Evolutionary conservation across 2,888 invertebrate genomes (phyloP).

Genomic region (Plebejus argus): DNA sequence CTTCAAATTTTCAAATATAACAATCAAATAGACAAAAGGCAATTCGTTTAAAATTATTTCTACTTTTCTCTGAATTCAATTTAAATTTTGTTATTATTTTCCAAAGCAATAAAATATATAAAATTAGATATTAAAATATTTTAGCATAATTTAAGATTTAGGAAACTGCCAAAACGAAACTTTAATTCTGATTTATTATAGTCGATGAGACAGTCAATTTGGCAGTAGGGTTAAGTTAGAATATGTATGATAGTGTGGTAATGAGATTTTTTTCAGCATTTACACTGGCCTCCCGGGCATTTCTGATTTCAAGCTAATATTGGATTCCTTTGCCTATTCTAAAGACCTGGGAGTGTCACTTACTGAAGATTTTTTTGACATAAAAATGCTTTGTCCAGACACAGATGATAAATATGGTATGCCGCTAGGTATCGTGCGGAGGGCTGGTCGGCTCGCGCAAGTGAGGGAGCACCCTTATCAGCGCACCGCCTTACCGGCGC

Average conservation of each 20-base stretch:
- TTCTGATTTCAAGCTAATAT: conserved; percentile 14
- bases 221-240: conserved; percentile 59
- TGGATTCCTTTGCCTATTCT: neutral
- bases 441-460: conserved; percentile 92
- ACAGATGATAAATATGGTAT: conserved; percentile 72
- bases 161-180: conserved; percentile 66
- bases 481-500: conserved; percentile 90
- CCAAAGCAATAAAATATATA: conserved; percentile 71
- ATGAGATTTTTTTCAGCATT: conserved; percentile 72
- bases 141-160: conserved; percentile 67
- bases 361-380: conserved; percentile 44
- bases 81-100: conserved; percentile 63
- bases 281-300: conserved; percentile 48
- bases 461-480: conserved; percentile 98
- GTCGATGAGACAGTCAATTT: conserved; percentile 48
- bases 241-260: conserved; percentile 37
- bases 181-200: conserved; percentile 52
- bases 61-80: conserved; percentile 56
- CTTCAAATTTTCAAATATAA: neutral
- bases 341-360: conserved; percentile 40
- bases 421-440: conserved; percentile 91
- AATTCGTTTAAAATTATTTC: conserved; percentile 53
- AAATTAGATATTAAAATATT: conserved; percentile 53
- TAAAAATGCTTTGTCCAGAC: conserved; percentile 45
- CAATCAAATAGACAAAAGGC: neutral